Evolutionary conservation across 2,797 vertebrate genomes (phyloP).

Genomic region (Menidia menidia): DNA sequence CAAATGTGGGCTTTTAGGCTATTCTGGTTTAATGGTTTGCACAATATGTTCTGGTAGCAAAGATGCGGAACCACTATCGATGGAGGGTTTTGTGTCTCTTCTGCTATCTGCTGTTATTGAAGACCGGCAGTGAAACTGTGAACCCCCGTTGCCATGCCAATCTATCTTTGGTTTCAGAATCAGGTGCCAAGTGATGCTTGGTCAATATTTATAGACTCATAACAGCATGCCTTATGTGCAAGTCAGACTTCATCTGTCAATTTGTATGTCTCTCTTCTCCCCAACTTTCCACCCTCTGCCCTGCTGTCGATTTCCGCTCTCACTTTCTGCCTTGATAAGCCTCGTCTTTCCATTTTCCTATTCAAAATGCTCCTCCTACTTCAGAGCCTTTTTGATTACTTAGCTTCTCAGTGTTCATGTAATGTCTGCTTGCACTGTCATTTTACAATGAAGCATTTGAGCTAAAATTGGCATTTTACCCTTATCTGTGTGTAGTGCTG

Average conservation of each 20-base stretch:
- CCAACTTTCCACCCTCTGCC: constrained; percentile 10
- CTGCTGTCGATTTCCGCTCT: constrained; percentile 13
- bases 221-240: constrained; percentile 41
- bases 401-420: constrained; percentile 43
- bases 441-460: constrained; percentile 42
- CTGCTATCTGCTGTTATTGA: constrained; percentile 33
- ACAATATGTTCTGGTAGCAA: background rate
- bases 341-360: constrained; percentile 26
- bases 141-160: constrained; percentile 71
- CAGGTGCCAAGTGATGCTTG: constrained; percentile 56
- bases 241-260: constrained; percentile 11
- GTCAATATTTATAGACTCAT: constrained; percentile 73
- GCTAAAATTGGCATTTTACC: constrained; percentile 37
- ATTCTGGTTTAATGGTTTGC: background rate
- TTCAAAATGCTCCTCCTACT: constrained; percentile 40
- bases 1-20: too few relatives aligned
- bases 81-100: background rate
- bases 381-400: constrained; percentile 43
- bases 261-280: constrained; percentile 8
- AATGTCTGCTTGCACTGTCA: constrained; percentile 38
- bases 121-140: constrained; percentile 28
- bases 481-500: constrained; percentile 14
- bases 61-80: background rate
- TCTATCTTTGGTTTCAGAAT: constrained; percentile 66
- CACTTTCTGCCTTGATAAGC: constrained; percentile 46